Evolutionary conservation across 2,888 invertebrate genomes (phyloP).

Genomic region (Venusia cambrica): DNA sequence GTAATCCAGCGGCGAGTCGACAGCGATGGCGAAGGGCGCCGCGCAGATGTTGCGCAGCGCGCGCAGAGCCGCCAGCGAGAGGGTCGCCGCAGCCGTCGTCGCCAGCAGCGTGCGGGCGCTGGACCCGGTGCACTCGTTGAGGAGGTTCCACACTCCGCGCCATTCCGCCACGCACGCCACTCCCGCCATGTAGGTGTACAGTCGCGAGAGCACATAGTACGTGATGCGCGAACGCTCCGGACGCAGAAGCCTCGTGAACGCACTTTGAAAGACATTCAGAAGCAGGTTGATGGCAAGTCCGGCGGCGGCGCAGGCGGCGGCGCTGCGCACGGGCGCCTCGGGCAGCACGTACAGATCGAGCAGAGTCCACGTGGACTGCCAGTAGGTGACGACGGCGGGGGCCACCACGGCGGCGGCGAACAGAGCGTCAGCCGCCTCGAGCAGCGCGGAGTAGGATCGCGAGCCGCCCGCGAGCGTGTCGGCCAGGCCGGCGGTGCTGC

Average conservation of each 20-base stretch:
- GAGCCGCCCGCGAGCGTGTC: conserved; percentile 81
- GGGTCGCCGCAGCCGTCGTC: conserved; percentile 84
- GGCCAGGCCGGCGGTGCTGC: conserved; percentile 84
- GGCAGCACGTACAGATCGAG: conserved; percentile 88
- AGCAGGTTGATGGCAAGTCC: conserved; percentile 86
- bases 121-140: conserved; percentile 86
- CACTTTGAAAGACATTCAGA: conserved; percentile 85
- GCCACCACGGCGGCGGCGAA: conserved; percentile 88
- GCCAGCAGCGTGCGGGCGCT: conserved; percentile 81
- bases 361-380: conserved; percentile 93
- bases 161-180: conserved; percentile 93
- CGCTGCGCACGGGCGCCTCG: conserved; percentile 80
- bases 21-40: conserved; percentile 89
- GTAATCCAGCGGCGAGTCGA: conserved; percentile 88
- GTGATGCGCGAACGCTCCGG: conserved; percentile 85
- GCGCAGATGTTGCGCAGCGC: conserved; percentile 90
- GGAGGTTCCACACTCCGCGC: conserved; percentile 90
- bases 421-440: conserved; percentile 86
- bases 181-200: conserved; percentile 88
- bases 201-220: conserved; percentile 85
- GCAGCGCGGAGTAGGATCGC: conserved; percentile 70
- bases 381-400: conserved; percentile 91
- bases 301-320: conserved; percentile 84
- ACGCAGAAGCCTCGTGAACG: conserved; percentile 75
- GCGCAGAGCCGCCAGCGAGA: conserved; percentile 85